Conservation (phyloP, 2,797 vertebrate species). For the Sebastes iracundus region DNA sequence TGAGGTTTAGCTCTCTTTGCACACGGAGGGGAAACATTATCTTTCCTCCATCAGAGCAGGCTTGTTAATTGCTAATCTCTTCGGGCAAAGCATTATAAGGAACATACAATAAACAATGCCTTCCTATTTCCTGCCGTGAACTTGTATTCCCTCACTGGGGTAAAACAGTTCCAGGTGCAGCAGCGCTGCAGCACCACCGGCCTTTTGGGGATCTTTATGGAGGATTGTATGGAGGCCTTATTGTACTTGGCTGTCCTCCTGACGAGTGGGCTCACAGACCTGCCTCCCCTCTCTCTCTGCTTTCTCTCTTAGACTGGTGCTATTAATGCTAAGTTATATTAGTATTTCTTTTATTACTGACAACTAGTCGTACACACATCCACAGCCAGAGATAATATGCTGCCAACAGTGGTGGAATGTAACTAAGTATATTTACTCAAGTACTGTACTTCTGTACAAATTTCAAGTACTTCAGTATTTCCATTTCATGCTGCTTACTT, state of each 20-base stretch:
- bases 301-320: background rate
- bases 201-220: slow-evolving; percentile 35
- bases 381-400: background rate
- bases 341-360: background rate
- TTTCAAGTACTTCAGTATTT: background rate
- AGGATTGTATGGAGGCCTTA: slow-evolving; percentile 32
- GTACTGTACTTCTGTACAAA: background rate
- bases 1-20: slow-evolving; percentile 1
- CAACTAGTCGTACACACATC: background rate
- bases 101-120: slow-evolving; percentile 74
- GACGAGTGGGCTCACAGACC: slow-evolving; percentile 24
- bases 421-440: background rate
- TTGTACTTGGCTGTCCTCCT: slow-evolving; percentile 61
- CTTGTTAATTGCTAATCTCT: slow-evolving; percentile 64
- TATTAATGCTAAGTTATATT: background rate
- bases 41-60: slow-evolving; percentile 37
- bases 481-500: background rate
- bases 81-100: slow-evolving; percentile 48
- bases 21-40: slow-evolving; percentile 19
- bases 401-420: background rate
- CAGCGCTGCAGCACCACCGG: slow-evolving; percentile 16
- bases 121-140: slow-evolving; percentile 62
- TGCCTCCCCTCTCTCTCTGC: background rate
- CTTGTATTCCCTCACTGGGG: slow-evolving; percentile 43
- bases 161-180: slow-evolving; percentile 78